Conservation (phyloP, 2,888 invertebrate species). For the Gordius sp. region DNA sequence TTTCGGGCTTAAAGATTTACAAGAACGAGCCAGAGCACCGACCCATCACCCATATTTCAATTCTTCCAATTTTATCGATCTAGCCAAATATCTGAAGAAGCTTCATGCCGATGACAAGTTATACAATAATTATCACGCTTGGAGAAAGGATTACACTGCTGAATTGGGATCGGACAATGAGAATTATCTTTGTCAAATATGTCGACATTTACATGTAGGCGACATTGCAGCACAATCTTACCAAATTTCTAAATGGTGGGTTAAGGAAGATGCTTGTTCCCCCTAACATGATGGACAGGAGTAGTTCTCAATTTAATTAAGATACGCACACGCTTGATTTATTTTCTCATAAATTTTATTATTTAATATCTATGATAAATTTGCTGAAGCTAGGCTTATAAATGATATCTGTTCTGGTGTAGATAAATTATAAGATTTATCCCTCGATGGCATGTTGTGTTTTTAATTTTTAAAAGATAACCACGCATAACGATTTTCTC, state of each 20-base stretch:
- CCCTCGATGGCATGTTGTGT: no score
- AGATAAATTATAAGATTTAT: no score
- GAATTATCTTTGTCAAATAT: not conserved
- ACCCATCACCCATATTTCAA: not conserved
- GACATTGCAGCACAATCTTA: not conserved
- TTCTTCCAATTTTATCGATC: not conserved
- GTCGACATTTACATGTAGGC: no score
- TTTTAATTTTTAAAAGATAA: no score
- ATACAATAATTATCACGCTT: not conserved
- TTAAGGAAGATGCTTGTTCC: not conserved
- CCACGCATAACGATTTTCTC: no score
- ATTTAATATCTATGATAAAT: not conserved
- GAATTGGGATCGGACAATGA: not conserved
- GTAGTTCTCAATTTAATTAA: no score
- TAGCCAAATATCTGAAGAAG: not conserved
- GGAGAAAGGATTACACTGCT: not conserved
- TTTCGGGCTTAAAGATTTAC: no score
- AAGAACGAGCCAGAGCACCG: no score
- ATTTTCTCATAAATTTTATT: not conserved
- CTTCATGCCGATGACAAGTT: no score
- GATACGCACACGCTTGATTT: not conserved
- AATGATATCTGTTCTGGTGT: no score
- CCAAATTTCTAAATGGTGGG: not conserved
- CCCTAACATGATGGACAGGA: no score
- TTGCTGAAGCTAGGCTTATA: no score